Base-by-base conservation (phyloP, 2,888 invertebrate species). In the Epinotia bilunana region DNA sequence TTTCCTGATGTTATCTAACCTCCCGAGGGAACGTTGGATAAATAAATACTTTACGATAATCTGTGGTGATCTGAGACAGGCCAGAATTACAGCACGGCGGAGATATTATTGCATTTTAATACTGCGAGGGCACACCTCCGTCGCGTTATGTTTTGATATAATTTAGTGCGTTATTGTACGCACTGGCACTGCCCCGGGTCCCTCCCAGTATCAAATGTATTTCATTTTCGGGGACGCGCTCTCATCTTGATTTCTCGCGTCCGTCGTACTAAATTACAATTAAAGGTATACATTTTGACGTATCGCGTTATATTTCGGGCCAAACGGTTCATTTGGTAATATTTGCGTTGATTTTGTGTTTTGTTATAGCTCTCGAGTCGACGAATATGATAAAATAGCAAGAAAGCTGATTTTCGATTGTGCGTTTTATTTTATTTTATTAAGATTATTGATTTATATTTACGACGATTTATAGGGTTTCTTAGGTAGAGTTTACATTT, bases 101-200 rank as follows among this genome's bases (percentile, higher is more conserved):
- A 87, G 86, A 90, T 92, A 92, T 93, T 93, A 93, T 91, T 92
- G 93, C 92, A 88, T 93, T 93, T 93, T 93, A 93, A 93, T 93
- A 92, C 89, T 83, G 86, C 84, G 80, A 83, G 81, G 87, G 84
- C 92, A 90, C 93, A 89, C 92, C 92, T 88, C 88, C 87, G 88
- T 90, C 88, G 90, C 88, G 88, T 89, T 91, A 89, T 85, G 86
- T 84, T 88, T 87, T 88, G 85, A 88, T 87, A 89, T 92, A 91
- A 93, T 93, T 91, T 92, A 93, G 84, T 87, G 87, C 83, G 86
- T 89, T 88, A 91, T 93, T 92, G 93, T 91, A 87, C 82, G 81
- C 82, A 80, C 78, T 78, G 77, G 81, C 82, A 80, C 78, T 78
- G 77, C 78, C 81, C 79, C 80, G 83, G 79, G 81, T 82, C 80